Base-by-base conservation (phyloP, 2,113 vertebrate genomes). In the Ptilorrhoa leucosticta region DNA sequence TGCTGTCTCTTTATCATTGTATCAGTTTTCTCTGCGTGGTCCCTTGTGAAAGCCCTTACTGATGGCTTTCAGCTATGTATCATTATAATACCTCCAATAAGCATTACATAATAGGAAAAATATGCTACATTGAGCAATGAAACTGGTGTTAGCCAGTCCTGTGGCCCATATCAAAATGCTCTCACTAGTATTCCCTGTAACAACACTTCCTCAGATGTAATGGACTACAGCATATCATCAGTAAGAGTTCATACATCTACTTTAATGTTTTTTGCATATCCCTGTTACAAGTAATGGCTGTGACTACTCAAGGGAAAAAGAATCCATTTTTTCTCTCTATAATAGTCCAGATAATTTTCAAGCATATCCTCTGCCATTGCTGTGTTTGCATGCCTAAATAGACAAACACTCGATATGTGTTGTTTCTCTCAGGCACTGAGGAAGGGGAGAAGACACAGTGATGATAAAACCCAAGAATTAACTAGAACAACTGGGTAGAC, bases 11-110 rank as follows among this genome's bases (percentile, higher is more conserved):
- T 95, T 94, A 92, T 96, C 89, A 57, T 90, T 82, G 70, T 92
- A 94, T 97, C 95, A 80, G 31, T 92, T 97, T 97, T 85, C 91
- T 73, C 51, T 89, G 73, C 15, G 1, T 6, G 0, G 44, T 93
- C 79, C 64, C 89, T 81, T 82, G 83, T 90, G 94, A 88, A 91
- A 94, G 60, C 80, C 73, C 84, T 81, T 90, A 70, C 89, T 91
- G 95, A 94, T 93, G 66, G 61, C 78, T 95, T 96, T 94, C 90
- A 94, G 90, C 93, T 95, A 87, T 65, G 80, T 90, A 83, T 90
- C 71, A 70, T 96, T 95, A 86, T 70, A 95, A 85, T 89, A 85
- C 70, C 70, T 90, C 70, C 83, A 79, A 56, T 83, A 89, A 79
- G 79, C 35, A 87, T 97, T 95, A 94, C 72, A 11, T 92, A 87